These are phyloP conservation scores for Rhagonycha fulva DNA, from an alignment of 2,888 invertebrate species.

Conservation along the genomic window DNA sequence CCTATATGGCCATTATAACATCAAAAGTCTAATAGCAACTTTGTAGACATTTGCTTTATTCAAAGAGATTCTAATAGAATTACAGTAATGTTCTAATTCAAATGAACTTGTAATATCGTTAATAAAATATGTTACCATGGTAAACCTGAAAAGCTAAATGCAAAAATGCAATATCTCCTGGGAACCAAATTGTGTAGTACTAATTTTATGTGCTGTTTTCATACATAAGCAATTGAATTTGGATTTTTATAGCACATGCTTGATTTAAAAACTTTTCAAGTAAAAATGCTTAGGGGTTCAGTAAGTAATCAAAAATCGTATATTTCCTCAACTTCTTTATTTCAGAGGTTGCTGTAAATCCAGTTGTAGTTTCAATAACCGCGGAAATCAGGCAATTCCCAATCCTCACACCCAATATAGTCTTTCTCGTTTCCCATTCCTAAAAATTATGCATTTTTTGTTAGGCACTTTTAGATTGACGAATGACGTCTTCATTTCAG, in stretches of 20 bases:
- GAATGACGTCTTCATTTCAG: slow-evolving; percentile 16
- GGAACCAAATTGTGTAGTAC: not conserved
- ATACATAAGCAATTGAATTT: slow-evolving; percentile 27
- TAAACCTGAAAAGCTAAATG: not conserved
- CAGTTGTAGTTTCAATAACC: slow-evolving; percentile 50
- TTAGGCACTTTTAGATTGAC: slow-evolving; percentile 27
- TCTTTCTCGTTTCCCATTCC: slow-evolving; percentile 36
- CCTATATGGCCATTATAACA: slow-evolving; percentile 7
- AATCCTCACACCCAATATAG: slow-evolving; percentile 49
- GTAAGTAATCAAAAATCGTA: slow-evolving; percentile 31
- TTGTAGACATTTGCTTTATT: not conserved
- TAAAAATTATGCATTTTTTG: slow-evolving; percentile 42
- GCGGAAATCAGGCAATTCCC: slow-evolving; percentile 52
- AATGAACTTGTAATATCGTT: not conserved
- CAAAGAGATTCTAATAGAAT: not conserved
- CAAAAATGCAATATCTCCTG: not conserved
- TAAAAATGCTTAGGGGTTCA: slow-evolving; percentile 29
- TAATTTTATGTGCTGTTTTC: slow-evolving; percentile 9
- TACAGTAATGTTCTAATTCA: not conserved
- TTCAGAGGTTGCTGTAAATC: slow-evolving; percentile 37
- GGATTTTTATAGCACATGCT: slow-evolving; percentile 24
- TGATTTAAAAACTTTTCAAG: slow-evolving; percentile 31
- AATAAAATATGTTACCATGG: not conserved
- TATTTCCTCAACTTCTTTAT: slow-evolving; percentile 32
- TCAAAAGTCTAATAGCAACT: not conserved